Percentiles rank a stretch among this genome's conserved stretches.
These are phyloP conservation scores for Pangasianodon hypophthalmus DNA, from an alignment of 2,113 vertebrate genomes.

Conservation along the genomic window DNA sequence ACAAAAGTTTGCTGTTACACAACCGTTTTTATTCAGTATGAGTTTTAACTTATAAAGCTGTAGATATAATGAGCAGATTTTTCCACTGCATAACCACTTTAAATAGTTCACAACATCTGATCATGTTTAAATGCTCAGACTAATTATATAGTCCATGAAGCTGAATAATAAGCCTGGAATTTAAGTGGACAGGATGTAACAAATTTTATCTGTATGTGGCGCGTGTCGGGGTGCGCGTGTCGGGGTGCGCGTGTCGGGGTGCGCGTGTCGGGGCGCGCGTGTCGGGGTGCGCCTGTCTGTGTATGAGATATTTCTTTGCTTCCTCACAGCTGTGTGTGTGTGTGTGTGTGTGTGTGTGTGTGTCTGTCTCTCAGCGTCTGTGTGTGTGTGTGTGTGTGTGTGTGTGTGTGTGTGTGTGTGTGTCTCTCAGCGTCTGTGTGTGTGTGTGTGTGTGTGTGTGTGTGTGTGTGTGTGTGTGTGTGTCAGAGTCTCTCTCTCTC, in stretches of 20 bases:
- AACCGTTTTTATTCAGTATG: background rate
- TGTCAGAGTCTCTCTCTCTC: too few relatives aligned
- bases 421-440: too few relatives aligned
- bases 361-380: background rate
- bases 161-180: background rate
- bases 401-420: too few relatives aligned
- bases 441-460: too few relatives aligned
- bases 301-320: background rate
- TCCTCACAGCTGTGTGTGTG: too few relatives aligned
- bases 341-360: background rate
- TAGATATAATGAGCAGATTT: background rate
- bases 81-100: background rate
- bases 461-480: too few relatives aligned
- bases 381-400: background rate
- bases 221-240: background rate
- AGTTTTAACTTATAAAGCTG: background rate
- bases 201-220: background rate
- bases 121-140: background rate
- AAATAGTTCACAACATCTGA: background rate
- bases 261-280: background rate
- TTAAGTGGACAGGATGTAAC: too few relatives aligned
- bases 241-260: background rate
- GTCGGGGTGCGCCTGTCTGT: background rate
- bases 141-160: background rate
- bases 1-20: background rate